These are phyloP conservation scores for Drosophila seguyi DNA, from an alignment of 1,140 invertebrate genomes.

Conservation along the genomic window DNA sequence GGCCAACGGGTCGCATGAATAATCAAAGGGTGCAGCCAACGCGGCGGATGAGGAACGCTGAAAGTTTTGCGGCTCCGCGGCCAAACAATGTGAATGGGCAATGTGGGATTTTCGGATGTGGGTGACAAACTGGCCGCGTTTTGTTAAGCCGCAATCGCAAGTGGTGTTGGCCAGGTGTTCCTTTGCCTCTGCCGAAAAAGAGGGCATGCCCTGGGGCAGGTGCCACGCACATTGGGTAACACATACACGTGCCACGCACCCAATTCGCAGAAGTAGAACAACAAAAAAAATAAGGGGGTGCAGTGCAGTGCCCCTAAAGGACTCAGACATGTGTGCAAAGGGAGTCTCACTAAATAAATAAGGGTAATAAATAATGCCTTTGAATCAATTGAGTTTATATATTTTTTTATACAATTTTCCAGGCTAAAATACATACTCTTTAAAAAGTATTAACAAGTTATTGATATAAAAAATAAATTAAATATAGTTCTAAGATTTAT, in stretches of 20 bases:
- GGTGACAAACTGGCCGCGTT: constrained; percentile 54
- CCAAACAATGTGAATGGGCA: constrained; percentile 52
- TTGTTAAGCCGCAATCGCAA: constrained; percentile 15
- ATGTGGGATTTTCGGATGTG: constrained; percentile 39
- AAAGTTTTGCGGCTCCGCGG: constrained; percentile 17
- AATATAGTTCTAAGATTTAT: neutral
- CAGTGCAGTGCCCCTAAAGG: neutral
- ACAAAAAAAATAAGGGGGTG: neutral
- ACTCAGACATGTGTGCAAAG: neutral
- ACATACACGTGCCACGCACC: constrained; percentile 22
- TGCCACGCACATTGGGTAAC: constrained; percentile 46
- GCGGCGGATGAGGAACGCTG: neutral
- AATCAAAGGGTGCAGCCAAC: constrained; percentile 43
- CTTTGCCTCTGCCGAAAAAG: neutral
- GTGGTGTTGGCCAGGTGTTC: neutral
- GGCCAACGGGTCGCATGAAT: constrained; percentile 61
- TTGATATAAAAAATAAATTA: neutral
- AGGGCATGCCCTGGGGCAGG: constrained; percentile 16
- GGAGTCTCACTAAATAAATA: neutral
- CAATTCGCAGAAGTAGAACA: neutral
- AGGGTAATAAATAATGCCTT: neutral
- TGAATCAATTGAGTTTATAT: neutral
- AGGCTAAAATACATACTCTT: neutral
- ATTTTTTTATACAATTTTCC: neutral
- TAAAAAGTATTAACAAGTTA: neutral